These are phyloP conservation scores for Dasyurus viverrinus DNA, from an alignment of 2,113 vertebrate species.

Conservation along the genomic window DNA sequence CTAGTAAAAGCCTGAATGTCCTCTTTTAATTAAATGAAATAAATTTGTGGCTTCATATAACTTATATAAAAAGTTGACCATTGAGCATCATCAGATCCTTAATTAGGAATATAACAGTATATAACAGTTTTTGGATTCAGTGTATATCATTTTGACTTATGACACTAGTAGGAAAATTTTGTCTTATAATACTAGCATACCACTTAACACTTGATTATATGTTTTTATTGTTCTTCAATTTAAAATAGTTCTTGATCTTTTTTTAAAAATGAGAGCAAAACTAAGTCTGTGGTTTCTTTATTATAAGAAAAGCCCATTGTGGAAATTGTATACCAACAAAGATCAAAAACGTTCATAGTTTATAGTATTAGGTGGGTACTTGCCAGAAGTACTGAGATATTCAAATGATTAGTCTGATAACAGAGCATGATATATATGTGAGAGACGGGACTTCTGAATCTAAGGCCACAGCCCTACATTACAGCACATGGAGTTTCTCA, in stretches of 20 bases:
- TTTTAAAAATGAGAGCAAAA: background rate
- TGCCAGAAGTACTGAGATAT: background rate
- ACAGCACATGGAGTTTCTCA: background rate
- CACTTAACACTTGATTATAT: background rate
- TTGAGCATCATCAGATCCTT: background rate
- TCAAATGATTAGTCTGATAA: background rate
- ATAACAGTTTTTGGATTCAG: background rate
- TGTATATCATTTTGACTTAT: background rate
- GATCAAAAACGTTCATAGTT: background rate
- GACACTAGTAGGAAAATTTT: background rate
- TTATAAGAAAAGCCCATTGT: background rate
- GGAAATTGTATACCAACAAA: background rate
- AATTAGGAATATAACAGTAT: background rate
- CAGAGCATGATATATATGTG: background rate
- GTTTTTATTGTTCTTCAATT: background rate
- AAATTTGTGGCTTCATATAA: no score
- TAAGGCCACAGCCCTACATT: background rate
- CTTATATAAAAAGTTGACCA: no score
- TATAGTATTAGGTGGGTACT: no score
- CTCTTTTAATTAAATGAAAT: no score
- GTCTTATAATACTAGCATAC: background rate
- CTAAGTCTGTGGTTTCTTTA: background rate
- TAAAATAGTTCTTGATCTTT: background rate
- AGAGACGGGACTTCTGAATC: background rate
- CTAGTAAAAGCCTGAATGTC: no score